Evolutionary conservation across 1,140 invertebrate species (phyloP).

Genomic region (Aphelinus atriplicis): DNA sequence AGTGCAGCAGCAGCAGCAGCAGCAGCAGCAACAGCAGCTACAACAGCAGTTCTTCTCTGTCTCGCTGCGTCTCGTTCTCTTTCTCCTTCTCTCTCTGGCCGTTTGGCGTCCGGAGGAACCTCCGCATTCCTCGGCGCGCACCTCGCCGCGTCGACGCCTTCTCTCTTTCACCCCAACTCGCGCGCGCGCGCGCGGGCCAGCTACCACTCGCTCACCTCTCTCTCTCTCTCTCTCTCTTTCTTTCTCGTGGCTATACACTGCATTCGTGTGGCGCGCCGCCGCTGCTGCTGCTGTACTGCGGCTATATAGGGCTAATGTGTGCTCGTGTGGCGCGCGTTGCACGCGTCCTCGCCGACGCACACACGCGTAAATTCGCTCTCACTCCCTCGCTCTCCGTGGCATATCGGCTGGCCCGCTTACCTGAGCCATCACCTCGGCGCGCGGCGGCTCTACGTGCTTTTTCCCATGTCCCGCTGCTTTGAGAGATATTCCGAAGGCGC

Average conservation of each 20-base stretch:
- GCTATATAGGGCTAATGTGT: too few species aligned
- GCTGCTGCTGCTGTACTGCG: conserved; percentile 8
- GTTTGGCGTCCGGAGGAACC: conserved; percentile 1
- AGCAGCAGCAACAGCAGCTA: too few species aligned
- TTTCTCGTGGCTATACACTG: conserved; percentile 20
- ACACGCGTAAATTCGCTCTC: too few species aligned
- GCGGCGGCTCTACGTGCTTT: neutral
- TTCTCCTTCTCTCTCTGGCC: conserved; percentile 6
- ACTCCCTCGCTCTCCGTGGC: too few species aligned
- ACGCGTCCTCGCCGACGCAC: too few species aligned
- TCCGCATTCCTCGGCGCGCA: conserved; percentile 30
- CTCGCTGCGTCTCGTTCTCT: conserved; percentile 29
- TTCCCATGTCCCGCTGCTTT: conserved; percentile 16
- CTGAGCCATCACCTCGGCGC: neutral
- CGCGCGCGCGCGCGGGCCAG: neutral
- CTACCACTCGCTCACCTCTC: neutral
- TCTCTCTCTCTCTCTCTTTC: too few species aligned
- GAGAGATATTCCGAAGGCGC: neutral
- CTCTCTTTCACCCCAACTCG: conserved; percentile 38
- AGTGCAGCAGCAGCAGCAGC: too few species aligned
- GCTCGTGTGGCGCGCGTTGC: too few species aligned
- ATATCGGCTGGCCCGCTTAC: neutral
- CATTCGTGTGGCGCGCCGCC: conserved; percentile 23
- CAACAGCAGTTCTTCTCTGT: conserved; percentile 1
- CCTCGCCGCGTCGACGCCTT: conserved; percentile 27